Evolutionary conservation across 30 jellyfish, hydroid and myxozoan genomes (phyloP).

Genomic region (Rhopilema esculentum): DNA sequence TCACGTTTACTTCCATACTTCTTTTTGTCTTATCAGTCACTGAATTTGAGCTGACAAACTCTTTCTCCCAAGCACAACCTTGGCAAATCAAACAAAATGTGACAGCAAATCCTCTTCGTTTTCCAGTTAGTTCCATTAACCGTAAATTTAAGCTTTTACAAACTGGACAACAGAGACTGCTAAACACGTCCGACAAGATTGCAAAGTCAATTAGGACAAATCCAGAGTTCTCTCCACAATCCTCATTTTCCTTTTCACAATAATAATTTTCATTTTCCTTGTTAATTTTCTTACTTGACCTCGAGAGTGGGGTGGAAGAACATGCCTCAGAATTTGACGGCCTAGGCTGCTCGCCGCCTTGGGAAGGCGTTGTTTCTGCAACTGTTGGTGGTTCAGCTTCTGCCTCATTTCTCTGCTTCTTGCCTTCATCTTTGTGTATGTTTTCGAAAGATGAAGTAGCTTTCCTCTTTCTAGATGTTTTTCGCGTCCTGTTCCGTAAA

Average conservation of each 20-base stretch:
- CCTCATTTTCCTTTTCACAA: slow-evolving; percentile 2
- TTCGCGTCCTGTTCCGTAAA: not conserved
- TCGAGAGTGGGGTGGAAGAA: not conserved
- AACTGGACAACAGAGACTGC: not conserved
- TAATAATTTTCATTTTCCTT: not conserved
- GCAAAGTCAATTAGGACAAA: not conserved
- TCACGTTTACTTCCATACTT: not conserved
- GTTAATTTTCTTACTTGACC: not conserved
- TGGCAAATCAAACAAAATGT: not conserved
- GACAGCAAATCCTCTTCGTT: not conserved
- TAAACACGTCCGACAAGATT: not conserved
- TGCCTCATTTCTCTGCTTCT: not conserved
- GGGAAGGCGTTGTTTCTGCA: not conserved
- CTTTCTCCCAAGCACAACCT: not conserved
- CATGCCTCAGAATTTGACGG: not conserved
- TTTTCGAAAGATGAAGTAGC: not conserved
- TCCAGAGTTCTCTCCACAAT: not conserved
- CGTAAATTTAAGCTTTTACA: not conserved
- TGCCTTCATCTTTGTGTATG: not conserved
- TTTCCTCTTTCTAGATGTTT: slow-evolving; percentile 1
- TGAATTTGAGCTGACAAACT: not conserved
- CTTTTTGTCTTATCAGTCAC: not conserved
- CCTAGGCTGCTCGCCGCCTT: not conserved
- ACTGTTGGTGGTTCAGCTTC: not conserved
- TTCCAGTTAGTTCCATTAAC: not conserved